A percentile compares a stretch with the other conserved stretches of the same genome.
These are phyloP conservation scores for Telmatochromis brichardi DNA, from an alignment of 2,113 vertebrate genomes.

Conservation along the genomic window DNA sequence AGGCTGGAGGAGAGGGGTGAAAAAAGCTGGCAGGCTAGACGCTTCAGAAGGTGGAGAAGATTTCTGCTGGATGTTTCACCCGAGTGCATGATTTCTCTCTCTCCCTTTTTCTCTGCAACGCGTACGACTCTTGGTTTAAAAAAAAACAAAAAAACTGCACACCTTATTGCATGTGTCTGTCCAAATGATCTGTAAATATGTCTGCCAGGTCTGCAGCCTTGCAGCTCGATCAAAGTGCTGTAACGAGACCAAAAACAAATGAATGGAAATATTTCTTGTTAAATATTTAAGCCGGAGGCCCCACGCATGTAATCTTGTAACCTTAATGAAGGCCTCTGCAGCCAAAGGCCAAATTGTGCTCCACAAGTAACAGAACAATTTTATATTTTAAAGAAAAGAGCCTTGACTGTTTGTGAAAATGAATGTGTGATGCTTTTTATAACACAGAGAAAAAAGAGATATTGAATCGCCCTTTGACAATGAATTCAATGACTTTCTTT, in stretches of 20 bases:
- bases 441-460: background rate
- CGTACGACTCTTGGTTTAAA: background rate
- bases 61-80: conserved; percentile 50
- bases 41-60: conserved; percentile 33
- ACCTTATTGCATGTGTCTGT: background rate
- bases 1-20: background rate
- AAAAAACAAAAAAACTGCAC: background rate
- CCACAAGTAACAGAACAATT: background rate
- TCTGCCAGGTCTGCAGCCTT: background rate
- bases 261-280: background rate
- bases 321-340: background rate
- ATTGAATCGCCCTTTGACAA: background rate
- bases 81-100: conserved; percentile 12
- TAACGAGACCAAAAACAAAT: background rate
- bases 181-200: background rate
- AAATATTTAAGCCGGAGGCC: background rate
- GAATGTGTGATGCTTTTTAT: background rate
- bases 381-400: background rate
- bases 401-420: conserved; percentile 7
- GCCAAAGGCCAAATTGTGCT: background rate
- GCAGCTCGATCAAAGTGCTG: background rate
- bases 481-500: background rate
- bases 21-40: conserved; percentile 5
- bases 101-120: background rate
- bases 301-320: background rate